Evolutionary conservation across 2,113 vertebrate genomes (phyloP).

Genomic region (Podiceps cristatus): DNA sequence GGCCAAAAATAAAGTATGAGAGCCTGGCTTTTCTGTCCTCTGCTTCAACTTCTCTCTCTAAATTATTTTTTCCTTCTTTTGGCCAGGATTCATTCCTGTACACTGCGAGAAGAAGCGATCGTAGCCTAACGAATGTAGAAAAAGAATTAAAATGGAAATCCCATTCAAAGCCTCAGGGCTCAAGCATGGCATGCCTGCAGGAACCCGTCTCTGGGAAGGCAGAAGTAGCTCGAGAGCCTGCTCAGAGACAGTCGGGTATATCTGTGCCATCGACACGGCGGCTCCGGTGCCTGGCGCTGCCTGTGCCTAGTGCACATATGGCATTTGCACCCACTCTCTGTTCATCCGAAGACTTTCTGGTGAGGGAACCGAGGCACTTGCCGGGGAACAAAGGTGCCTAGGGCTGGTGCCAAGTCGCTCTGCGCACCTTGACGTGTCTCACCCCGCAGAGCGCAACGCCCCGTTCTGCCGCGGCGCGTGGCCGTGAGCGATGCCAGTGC

Average conservation of each 20-base stretch:
- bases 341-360: rapidly evolving
- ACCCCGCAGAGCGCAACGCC: rapidly evolving
- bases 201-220: neutral
- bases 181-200: neutral
- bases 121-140: neutral
- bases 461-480: rapidly evolving
- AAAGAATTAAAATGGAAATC: slow-evolving; percentile 25
- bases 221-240: neutral
- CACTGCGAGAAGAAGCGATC: rapidly evolving
- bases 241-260: neutral
- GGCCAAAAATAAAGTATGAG: neutral
- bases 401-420: neutral
- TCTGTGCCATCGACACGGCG: neutral
- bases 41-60: neutral
- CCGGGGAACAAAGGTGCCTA: rapidly evolving
- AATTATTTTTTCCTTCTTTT: neutral
- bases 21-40: neutral
- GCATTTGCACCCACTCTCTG: rapidly evolving
- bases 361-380: neutral
- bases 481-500: rapidly evolving
- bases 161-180: slow-evolving; percentile 28
- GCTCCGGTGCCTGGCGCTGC: neutral
- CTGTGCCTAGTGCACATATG: rapidly evolving
- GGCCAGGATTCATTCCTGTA: neutral
- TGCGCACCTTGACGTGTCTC: neutral